Percentiles rank a stretch among this genome's conserved stretches.
phyloP scores from a whole-genome alignment of 2,113 vertebrate species.

The Hemiprocne comata region DNA sequence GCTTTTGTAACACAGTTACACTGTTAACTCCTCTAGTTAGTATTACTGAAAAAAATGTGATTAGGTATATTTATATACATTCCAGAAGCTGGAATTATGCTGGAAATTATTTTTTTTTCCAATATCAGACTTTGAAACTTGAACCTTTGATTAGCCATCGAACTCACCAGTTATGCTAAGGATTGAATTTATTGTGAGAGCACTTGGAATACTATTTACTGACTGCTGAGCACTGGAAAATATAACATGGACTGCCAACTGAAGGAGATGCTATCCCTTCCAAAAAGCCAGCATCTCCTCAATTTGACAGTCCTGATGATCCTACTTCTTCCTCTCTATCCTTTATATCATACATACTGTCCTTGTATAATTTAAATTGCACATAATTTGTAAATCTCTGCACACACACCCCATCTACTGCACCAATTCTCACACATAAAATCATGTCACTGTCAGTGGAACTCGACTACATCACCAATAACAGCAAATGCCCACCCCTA shows the following conservation, averaged over 20 bases:
- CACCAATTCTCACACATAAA: background rate
- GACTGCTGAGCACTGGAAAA: background rate
- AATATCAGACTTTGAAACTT: background rate
- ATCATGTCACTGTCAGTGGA: background rate
- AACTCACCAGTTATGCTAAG: background rate
- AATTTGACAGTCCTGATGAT: background rate
- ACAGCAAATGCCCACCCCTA: background rate
- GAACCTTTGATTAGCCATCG: background rate
- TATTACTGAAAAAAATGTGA: background rate
- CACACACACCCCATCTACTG: no score
- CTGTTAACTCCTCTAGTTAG: background rate
- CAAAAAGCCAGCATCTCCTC: background rate
- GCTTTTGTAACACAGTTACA: background rate
- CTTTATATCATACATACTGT: background rate
- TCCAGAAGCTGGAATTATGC: background rate
- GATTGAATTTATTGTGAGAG: fast-evolving
- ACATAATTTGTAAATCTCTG: background rate
- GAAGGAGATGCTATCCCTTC: background rate
- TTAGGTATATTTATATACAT: background rate
- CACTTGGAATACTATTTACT: background rate
- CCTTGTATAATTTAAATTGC: background rate
- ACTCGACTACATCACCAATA: background rate
- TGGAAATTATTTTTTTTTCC: background rate
- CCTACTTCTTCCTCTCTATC: background rate
- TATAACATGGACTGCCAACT: background rate